Base-by-base conservation (phyloP, 2,888 invertebrate species). In the Sphinx pinastri region DNA sequence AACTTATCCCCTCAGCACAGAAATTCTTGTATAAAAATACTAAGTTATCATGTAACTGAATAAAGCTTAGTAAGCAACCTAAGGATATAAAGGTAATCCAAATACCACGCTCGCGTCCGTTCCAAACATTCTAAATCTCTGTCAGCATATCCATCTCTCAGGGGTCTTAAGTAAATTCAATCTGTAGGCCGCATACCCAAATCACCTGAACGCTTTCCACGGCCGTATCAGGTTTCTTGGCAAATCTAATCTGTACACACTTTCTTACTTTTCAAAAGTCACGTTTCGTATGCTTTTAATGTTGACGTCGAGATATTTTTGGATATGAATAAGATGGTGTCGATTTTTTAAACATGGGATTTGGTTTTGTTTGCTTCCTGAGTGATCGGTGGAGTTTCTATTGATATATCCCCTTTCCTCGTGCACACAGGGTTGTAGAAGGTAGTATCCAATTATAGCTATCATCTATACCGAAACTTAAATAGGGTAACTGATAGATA, bases 161-260 rank as follows among this genome's bases (percentile, higher is more conserved):
- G 77, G 87, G 87, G 88, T 84, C 82, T 84, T 81, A 84, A 82
- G 88, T 84, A 92, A 91, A 92, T 92, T 92, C 88, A 92, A 92
- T 92, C 91, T 88, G 87, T 85, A 85, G 87, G 85, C 88, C 88
- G 86, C 90, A 90, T 84, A 92, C 91, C 91, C 91, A 88, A 91
- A 91, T 90, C 92, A 88, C 90, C 90, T 85, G 90, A 90, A 92
- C 89, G 89, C 92, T 90, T 88, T 87, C 85, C 83, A 81, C 78
- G 83, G 80, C 81, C 79, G 84, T 87, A 90, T 88, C 87, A 88
- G 86, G 86, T 87, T 88, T 85, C 77, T 80, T 81, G 77, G 83
- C 83, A 90, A 91, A 92, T 92, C 89, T 86, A 86, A 91, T 92
- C 91, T 91, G 85, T 86, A 84, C 90, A 90, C 83, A 88, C 90